phyloP scores from a whole-genome alignment of 1,140 invertebrate species.

The Magallana gigas region DNA sequence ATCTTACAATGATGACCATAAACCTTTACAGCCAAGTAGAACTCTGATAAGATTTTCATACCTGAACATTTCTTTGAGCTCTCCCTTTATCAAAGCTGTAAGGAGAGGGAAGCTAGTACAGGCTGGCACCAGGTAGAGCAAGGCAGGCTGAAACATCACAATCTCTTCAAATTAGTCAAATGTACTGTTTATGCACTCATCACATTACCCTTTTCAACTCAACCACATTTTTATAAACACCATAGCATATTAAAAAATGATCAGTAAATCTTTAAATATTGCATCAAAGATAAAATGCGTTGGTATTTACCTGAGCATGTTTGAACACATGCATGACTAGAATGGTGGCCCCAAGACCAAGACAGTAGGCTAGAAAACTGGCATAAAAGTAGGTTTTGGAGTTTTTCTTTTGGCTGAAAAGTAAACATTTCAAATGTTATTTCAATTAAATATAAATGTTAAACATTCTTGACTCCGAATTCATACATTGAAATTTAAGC shows the following conservation, averaged over 20 bases:
- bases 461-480: too few species aligned
- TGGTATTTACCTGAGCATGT: slow-evolving; percentile 86
- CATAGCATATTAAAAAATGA: too few species aligned
- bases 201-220: neutral
- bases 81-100: slow-evolving; percentile 93
- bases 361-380: slow-evolving; percentile 95
- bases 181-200: neutral
- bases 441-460: too few species aligned
- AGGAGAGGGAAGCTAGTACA: slow-evolving; percentile 94
- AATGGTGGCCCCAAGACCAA: slow-evolving; percentile 95
- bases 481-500: too few species aligned
- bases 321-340: slow-evolving; percentile 99
- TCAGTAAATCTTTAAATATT: too few species aligned
- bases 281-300: too few species aligned
- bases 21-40: too few species aligned
- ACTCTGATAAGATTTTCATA: slow-evolving; percentile 80
- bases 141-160: slow-evolving; percentile 88
- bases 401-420: slow-evolving; percentile 89
- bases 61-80: slow-evolving; percentile 93
- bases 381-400: slow-evolving; percentile 95
- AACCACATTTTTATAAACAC: neutral
- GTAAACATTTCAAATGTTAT: slow-evolving; percentile 45
- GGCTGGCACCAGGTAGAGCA: slow-evolving; percentile 97
- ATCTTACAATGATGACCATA: too few species aligned
- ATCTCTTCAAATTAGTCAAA: neutral